A percentile compares a stretch with the other conserved stretches of the same genome.
Conservation (phyloP, 2,888 invertebrate genomes). For the Neria commutata region DNA sequence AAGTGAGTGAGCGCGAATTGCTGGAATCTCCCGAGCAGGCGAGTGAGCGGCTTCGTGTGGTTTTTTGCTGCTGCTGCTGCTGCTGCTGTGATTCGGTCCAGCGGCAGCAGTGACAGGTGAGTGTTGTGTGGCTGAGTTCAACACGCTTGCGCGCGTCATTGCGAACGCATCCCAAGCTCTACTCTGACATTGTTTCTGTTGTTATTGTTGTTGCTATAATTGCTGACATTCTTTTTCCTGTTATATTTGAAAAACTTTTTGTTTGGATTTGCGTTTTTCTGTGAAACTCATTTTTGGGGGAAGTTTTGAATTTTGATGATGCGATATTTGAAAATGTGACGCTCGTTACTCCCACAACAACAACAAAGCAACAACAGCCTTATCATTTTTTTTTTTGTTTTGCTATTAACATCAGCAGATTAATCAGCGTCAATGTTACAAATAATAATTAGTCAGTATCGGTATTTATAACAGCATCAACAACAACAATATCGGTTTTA, state of each 20-base stretch:
- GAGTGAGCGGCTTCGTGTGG: conserved; percentile 5
- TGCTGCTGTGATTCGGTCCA: neutral
- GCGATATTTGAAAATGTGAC: too few relatives aligned
- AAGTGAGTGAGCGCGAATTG: neutral
- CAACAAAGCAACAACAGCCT: too few relatives aligned
- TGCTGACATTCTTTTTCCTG: neutral
- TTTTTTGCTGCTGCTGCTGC: conserved; percentile 10
- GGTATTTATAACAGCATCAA: too few relatives aligned
- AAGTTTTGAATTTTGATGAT: too few relatives aligned
- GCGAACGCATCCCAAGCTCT: neutral
- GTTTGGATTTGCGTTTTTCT: neutral
- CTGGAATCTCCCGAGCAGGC: neutral
- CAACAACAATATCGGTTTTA: too few relatives aligned
- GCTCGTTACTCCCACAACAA: too few relatives aligned
- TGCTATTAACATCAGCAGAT: too few relatives aligned
- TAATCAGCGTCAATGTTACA: too few relatives aligned
- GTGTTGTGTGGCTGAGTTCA: conserved; percentile 1
- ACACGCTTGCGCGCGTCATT: conserved; percentile 24
- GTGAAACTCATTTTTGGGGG: neutral
- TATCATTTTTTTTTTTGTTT: too few relatives aligned
- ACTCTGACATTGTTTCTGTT: neutral
- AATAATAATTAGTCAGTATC: too few relatives aligned
- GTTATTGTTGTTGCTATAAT: neutral
- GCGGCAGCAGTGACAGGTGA: neutral
- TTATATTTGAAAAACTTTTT: neutral